phyloP scores from a whole-genome alignment of 2,113 vertebrate genomes.

The Takifugu flavidus region DNA sequence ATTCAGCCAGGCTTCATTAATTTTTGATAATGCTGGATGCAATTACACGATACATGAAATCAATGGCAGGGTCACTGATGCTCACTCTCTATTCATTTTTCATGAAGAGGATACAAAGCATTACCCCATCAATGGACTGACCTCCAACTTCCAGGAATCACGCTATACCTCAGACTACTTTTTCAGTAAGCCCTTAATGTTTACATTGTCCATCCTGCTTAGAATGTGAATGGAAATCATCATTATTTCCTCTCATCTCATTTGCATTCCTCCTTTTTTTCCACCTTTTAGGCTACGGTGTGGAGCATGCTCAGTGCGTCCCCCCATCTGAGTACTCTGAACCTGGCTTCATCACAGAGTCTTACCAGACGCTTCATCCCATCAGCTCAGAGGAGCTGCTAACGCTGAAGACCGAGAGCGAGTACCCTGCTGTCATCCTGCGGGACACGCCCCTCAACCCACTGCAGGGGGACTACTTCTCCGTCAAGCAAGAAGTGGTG shows the following conservation, averaged over 20 bases:
- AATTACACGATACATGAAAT: constrained; percentile 72
- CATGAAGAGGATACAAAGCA: constrained; percentile 92
- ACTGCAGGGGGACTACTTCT: constrained; percentile 89
- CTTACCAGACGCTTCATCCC: constrained; percentile 97
- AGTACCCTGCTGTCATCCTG: constrained; percentile 88
- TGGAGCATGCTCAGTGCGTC: constrained; percentile 96
- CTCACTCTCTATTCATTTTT: constrained; percentile 66
- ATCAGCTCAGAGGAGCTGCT: constrained; percentile 98
- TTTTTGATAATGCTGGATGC: constrained; percentile 67
- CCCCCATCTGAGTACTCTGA: constrained; percentile 97
- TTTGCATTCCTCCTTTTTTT: constrained; percentile 20
- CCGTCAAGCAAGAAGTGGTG: constrained; percentile 96
- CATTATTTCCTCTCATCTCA: constrained; percentile 6
- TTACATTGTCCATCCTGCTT: not conserved
- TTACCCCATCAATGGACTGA: constrained; percentile 86
- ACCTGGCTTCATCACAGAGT: constrained; percentile 98
- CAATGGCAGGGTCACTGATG: constrained; percentile 68
- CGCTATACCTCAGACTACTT: constrained; percentile 97
- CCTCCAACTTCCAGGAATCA: constrained; percentile 87
- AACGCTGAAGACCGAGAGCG: constrained; percentile 95
- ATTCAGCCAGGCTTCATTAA: constrained; percentile 62
- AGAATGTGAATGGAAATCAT: constrained; percentile 1
- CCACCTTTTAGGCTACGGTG: constrained; percentile 84
- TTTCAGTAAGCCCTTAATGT: constrained; percentile 85
- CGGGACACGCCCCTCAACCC: constrained; percentile 85